Evolutionary conservation across 2,113 vertebrate genomes (phyloP), one percentile per base, ranked within the genome.

Genomic region (Gracilinanus agilis): DNA sequence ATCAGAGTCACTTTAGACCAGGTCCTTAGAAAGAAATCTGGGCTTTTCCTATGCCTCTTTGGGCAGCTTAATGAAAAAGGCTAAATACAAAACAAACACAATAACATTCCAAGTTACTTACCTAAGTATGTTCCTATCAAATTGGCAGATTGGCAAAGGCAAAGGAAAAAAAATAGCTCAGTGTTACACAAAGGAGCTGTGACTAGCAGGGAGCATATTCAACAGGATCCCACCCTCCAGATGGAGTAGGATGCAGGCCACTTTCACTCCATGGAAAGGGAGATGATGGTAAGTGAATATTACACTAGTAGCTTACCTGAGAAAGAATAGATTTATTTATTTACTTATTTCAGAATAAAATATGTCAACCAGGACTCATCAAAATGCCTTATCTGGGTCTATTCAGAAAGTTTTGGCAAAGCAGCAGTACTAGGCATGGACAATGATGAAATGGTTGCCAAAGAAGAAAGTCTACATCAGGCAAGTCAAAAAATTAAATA

Each of bases 71-170:
- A 44, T 53, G 49, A 24, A 90, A 67, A 53, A 53, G 67, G 13
- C 10, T 40, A 23, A 44, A 88, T 53, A 16, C 24, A 93, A 93
- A 67, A 53, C 25, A 96, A 91, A 49, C 89, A 93, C 92, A 95
- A 96, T 90, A 96, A 97, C 97, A 97, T 96, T 90, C 23, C 90
- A 92, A 93, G 90, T 98, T 98, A 99, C 98, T 99, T 98, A 99
- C 98, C 98, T 97, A 99, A 96, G 90, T 98, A 99, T 98, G 98
- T 98, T 98, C 98, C 98, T 99, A 98, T 90, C 98, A 97, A 94
- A 58, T 54, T 1, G 25, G 24, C 0, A 94, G 97, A 98, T 92
- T 56, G 88, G 97, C 96, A 92, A 96, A 97, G 92, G 94, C 93
- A 97, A 98, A 97, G 92, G 94, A 94, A 97, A 98, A 96, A 95